Conservation (phyloP, 92 coral and sea anemone genomes). For the Palythoa grandis region DNA sequence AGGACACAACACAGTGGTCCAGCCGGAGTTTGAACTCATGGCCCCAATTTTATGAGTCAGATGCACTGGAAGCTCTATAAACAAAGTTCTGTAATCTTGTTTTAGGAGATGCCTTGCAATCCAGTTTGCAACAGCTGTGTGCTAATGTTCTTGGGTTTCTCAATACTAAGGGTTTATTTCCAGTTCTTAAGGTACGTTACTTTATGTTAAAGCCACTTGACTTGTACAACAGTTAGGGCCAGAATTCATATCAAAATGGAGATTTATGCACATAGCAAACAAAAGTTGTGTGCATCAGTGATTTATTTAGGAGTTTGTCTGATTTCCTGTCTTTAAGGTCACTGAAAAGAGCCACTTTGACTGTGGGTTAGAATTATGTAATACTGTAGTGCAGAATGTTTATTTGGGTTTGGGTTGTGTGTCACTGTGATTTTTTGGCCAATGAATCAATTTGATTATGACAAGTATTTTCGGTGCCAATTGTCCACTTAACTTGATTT, state of each 20-base stretch:
- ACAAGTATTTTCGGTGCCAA: background rate
- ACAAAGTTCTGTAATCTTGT: background rate
- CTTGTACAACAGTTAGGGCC: background rate
- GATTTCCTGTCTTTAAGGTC: too few species aligned
- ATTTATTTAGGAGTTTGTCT: too few species aligned
- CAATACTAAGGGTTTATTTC: conserved; percentile 85
- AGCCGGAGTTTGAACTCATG: background rate
- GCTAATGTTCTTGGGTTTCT: conserved; percentile 81
- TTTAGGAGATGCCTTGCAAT: conserved; percentile 83
- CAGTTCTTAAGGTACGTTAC: conserved; percentile 74
- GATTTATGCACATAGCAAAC: too few species aligned
- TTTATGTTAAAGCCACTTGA: background rate
- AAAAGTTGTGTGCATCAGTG: too few species aligned
- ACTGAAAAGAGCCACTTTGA: too few species aligned
- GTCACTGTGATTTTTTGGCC: background rate
- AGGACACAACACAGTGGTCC: too few species aligned
- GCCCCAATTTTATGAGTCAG: background rate
- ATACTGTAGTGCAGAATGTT: too few species aligned
- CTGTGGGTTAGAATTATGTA: background rate
- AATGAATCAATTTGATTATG: background rate
- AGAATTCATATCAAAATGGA: too few species aligned
- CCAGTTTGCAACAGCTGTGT: conserved; percentile 93
- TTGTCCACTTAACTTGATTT: too few species aligned
- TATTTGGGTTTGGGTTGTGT: background rate
- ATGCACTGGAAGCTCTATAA: background rate